phyloP scores from a whole-genome alignment of 2,797 vertebrate genomes.

The Pterois miles region DNA sequence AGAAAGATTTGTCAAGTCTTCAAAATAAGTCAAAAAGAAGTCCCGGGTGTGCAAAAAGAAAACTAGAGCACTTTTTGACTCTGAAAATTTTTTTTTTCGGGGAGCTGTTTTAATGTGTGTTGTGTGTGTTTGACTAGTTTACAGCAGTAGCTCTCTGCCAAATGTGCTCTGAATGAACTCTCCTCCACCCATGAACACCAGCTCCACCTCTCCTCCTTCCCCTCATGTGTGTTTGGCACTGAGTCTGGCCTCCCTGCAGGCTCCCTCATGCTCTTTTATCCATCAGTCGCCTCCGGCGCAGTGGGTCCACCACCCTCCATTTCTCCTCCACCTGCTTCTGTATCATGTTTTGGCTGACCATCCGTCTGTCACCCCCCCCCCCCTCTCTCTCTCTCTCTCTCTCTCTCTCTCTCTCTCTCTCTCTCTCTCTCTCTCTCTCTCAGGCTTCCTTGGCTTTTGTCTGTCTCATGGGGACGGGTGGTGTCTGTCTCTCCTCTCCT shows the following conservation, averaged over 20 bases:
- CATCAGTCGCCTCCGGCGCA: conserved; percentile 45
- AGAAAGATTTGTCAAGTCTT: not conserved
- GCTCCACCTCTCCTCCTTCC: conserved; percentile 16
- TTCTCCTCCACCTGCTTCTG: conserved; percentile 64
- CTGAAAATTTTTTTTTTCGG: not conserved
- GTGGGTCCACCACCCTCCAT: conserved; percentile 30
- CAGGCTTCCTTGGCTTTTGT: conserved; percentile 46
- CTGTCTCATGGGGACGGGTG: conserved; percentile 47
- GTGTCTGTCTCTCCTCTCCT: conserved; percentile 30
- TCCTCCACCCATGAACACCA: conserved; percentile 40
- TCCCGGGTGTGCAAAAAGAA: not conserved
- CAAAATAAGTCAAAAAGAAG: not conserved
- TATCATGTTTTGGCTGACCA: conserved; percentile 50
- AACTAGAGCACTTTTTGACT: not conserved
- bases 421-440: conserved; percentile 19
- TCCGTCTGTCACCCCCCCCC: not conserved
- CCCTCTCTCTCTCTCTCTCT: not conserved
- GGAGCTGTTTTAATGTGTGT: not conserved
- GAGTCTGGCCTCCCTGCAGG: conserved; percentile 51
- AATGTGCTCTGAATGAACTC: conserved; percentile 41
- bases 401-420: not conserved
- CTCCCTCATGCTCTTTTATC: conserved; percentile 71
- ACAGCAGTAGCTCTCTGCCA: conserved; percentile 7
- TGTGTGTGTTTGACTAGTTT: conserved; percentile 3
- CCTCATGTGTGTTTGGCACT: conserved; percentile 56